phyloP scores from a whole-genome alignment of 2,888 invertebrate genomes.

The Epistrophe grossulariae region DNA sequence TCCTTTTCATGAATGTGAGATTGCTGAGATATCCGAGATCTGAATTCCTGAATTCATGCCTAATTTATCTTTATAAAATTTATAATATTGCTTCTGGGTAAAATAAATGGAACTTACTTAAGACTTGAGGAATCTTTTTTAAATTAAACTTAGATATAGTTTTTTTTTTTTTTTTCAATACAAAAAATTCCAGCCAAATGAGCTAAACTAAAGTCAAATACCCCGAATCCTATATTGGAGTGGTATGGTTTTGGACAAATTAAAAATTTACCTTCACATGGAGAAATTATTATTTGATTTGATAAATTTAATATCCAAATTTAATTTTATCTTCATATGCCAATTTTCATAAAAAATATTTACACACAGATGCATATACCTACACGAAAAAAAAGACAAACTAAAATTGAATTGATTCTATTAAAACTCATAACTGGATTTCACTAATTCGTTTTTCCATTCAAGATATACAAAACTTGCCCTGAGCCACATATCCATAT shows the following conservation, averaged over 20 bases:
- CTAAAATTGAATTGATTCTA: constrained; percentile 12
- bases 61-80: too few relatives aligned
- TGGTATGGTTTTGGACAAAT: background rate
- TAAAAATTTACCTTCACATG: background rate
- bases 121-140: too few relatives aligned
- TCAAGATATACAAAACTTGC: background rate
- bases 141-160: too few relatives aligned
- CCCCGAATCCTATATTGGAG: too few relatives aligned
- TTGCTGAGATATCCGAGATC: too few relatives aligned
- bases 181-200: too few relatives aligned
- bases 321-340: background rate
- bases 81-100: too few relatives aligned
- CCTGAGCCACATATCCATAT: background rate
- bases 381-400: background rate
- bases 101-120: too few relatives aligned
- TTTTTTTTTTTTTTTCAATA: too few relatives aligned
- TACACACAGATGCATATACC: background rate
- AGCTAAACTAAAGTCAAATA: too few relatives aligned
- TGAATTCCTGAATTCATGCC: too few relatives aligned
- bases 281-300: background rate
- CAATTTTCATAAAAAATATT: constrained; percentile 13
- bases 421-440: constrained; percentile 22
- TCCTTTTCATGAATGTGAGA: too few relatives aligned
- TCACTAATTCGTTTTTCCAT: constrained; percentile 23
- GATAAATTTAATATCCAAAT: background rate